Evolutionary conservation across 2,797 vertebrate genomes (phyloP), one percentile per base, ranked within the genome.

Genomic region (Hemitrygon akajei): DNA sequence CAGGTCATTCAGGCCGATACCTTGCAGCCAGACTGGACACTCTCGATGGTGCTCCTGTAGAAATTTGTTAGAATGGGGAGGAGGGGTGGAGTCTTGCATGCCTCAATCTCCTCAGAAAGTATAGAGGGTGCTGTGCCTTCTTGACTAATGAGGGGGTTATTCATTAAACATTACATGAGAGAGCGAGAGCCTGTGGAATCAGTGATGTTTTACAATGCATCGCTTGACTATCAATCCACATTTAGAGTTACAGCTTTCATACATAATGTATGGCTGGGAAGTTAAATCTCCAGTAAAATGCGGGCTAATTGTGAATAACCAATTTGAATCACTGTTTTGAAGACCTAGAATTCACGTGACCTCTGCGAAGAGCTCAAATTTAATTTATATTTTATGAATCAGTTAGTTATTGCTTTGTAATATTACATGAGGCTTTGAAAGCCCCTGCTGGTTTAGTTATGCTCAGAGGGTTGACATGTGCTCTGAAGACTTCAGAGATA

Each of bases 311-410:
- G n/a, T 66, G 20, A 66, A 89, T 66, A 66, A 89, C 14, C 30
- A 89, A 66, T 66, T 18, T 66, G 60, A 18, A 7, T 60, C n/a
- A 87, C 7, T 63, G n/a, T 66, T 66, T 87, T 87, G 30, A 63
- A 60, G 14, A 63, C 30, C 22, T 16, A 1, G 56, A 66, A 34
- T 63, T 87, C 58, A 7, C 27, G 16, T 20, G 12, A 66, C 58
- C n/a, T 30, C 84, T 63, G 25, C 84, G 20, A n/a, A 87, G 14
- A 63, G 58, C 58, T 34, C 0, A 9, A 34, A 20, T 87, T 60
- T 86, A 3, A 86, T 86, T 86, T 60, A 60, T 86, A 87, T 63
- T 89, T 89, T 20, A 89, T 66, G 86, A 89, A 34, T 16, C 77
- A 5, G 60, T 89, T 34, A 66, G 60, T 34, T 89, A 66, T 89